Conservation (phyloP, 1,140 invertebrate genomes). For the Cyclargus thomasi region DNA sequence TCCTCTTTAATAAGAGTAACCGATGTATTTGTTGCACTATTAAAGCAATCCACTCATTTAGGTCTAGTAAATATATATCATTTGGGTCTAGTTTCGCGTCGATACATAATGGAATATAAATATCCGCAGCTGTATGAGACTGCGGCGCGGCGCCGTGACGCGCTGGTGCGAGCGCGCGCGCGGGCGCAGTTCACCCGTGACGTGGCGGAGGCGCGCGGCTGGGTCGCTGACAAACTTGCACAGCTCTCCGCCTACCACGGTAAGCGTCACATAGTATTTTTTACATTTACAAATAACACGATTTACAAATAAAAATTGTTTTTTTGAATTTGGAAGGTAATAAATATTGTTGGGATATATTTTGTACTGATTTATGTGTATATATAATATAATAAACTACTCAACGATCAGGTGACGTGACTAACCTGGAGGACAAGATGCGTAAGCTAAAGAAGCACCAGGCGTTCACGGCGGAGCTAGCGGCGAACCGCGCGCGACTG, state of each 20-base stretch:
- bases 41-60: neutral
- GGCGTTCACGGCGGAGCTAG: slow-evolving; percentile 96
- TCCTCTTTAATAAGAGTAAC: neutral
- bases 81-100: too few species aligned
- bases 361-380: neutral
- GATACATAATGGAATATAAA: neutral
- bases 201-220: slow-evolving; percentile 89
- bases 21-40: neutral
- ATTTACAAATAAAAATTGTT: too few species aligned
- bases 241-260: slow-evolving; percentile 83
- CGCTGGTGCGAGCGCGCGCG: slow-evolving; percentile 86
- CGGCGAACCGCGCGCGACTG: slow-evolving; percentile 91
- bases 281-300: too few species aligned
- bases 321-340: too few species aligned
- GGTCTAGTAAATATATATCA: too few species aligned
- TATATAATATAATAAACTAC: too few species aligned
- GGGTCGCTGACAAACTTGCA: slow-evolving; percentile 96
- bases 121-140: slow-evolving; percentile 76
- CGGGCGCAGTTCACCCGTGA: slow-evolving; percentile 94
- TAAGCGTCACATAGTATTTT: slow-evolving; percentile 21
- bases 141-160: slow-evolving; percentile 78
- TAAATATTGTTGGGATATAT: too few species aligned
- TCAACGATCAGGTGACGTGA: slow-evolving; percentile 78
- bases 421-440: slow-evolving; percentile 89
- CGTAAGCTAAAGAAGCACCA: slow-evolving; percentile 99